These are phyloP conservation scores for Oxyscelio sp. DNA, from an alignment of 2,888 invertebrate species.

Conservation along the genomic window DNA sequence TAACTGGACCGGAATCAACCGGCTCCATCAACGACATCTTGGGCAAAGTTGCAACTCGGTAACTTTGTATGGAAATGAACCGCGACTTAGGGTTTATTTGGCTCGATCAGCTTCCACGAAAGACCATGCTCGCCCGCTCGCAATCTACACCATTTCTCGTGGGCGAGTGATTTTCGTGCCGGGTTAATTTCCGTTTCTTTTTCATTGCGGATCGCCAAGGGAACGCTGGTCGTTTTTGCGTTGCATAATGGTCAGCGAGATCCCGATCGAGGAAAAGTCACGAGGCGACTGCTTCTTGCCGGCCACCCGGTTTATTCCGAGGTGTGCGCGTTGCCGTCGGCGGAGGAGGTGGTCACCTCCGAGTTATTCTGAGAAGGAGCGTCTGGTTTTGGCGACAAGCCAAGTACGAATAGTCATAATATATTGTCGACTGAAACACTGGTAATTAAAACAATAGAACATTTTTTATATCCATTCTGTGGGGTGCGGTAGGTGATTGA, in stretches of 20 bases:
- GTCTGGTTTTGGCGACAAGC: constrained; percentile 80
- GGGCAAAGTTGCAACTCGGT: not conserved
- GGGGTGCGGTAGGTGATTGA: constrained; percentile 7
- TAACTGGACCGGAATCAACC: not conserved
- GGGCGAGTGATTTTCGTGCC: no score
- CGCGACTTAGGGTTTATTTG: not conserved
- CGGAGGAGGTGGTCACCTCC: constrained; percentile 86
- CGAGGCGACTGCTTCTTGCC: constrained; percentile 83
- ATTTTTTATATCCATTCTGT: constrained; percentile 50
- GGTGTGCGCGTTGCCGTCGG: constrained; percentile 75
- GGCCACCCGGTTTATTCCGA: constrained; percentile 80
- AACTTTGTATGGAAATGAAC: no score
- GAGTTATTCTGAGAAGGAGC: constrained; percentile 87
- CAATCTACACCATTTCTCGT: not conserved
- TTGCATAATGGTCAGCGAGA: constrained; percentile 83
- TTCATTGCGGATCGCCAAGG: constrained; percentile 21
- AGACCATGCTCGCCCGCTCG: not conserved
- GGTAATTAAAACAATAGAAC: constrained; percentile 56
- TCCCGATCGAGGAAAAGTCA: constrained; percentile 84
- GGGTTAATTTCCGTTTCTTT: constrained; percentile 50
- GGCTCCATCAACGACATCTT: constrained; percentile 44
- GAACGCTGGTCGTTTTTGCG: constrained; percentile 14
- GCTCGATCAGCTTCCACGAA: constrained; percentile 20
- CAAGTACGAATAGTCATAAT: constrained; percentile 77
- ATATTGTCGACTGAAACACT: constrained; percentile 47